Conservation (phyloP, 2,113 vertebrate species). For the Australoheros scitulus region DNA sequence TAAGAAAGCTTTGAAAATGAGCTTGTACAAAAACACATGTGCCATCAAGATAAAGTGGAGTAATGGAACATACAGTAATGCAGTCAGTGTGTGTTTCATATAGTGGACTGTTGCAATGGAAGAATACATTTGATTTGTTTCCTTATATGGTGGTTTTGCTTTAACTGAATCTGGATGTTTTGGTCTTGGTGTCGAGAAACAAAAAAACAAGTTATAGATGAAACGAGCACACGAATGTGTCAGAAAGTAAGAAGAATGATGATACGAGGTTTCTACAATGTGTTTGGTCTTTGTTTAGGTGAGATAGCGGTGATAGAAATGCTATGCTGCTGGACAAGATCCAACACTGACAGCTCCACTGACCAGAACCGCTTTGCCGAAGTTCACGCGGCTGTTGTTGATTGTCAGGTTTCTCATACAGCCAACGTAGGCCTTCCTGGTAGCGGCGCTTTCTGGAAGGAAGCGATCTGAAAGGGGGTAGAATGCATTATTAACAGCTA, state of each 20-base stretch:
- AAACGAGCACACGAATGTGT: neutral
- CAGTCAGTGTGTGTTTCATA: neutral
- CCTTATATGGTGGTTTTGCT: neutral
- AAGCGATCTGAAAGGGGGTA: conserved; percentile 79
- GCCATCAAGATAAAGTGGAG: conserved; percentile 19
- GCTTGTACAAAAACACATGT: conserved; percentile 34
- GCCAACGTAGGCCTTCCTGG: conserved; percentile 85
- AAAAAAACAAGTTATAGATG: conserved; percentile 2
- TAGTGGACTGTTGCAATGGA: neutral
- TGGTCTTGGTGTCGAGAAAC: conserved; percentile 24
- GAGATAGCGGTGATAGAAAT: neutral
- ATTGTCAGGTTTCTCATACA: conserved; percentile 91
- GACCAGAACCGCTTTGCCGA: conserved; percentile 88
- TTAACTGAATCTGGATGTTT: neutral
- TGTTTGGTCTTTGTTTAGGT: conserved; percentile 50
- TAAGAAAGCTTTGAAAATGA: conserved; percentile 11
- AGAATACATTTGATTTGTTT: neutral
- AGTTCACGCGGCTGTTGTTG: conserved; percentile 85
- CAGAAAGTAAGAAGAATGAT: neutral
- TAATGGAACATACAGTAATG: neutral
- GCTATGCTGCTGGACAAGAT: conserved; percentile 87
- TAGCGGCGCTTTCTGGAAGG: conserved; percentile 80
- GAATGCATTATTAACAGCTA: neutral
- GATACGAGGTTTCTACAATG: neutral
- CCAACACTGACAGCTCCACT: conserved; percentile 90